Base-by-base conservation (phyloP, 2,888 invertebrate genomes). In the Gymnoscelis rufifasciata region DNA sequence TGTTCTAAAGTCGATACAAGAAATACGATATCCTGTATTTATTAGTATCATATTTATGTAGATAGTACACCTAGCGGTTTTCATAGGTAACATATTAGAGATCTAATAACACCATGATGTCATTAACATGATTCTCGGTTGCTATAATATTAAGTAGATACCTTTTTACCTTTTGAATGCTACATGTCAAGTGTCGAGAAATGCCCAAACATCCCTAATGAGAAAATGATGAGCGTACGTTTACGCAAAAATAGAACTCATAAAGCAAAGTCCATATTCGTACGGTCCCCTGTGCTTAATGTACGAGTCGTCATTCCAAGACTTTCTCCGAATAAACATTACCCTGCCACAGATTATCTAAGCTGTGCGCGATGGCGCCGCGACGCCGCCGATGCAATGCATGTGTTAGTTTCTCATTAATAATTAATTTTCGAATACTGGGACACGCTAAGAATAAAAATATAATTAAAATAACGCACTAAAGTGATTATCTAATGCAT, bases 321-420 rank as follows among this genome's bases (percentile, higher is more conserved):
- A 84, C 87, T 87, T 87, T 87, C 87, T 78, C 86, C 81, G 66
- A 65, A 73, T 71, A 71, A 67, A 74, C 77, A 78, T 80, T 78
- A 78, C 70, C 61, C 60, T 48, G 64, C 73, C 72, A 24, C 74
- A 33, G 31, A 33, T 33, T 33, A 33, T 13, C 14, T 31, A 31
- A 31, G 13, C 13, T 13, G n/a, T 14, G 13, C 31, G 2, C 15
- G 14, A n/a, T 15, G 81, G 78, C 79, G 70, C 60, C 67, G 60
- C 29, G 33, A 33, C 38, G 44, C 38, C 47, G 45, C 49, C 46
- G 35, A 30, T 35, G 15, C 39, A 33, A 14, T 47, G 19, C 19
- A 62, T 62, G 60, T 59, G 61, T 41, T 60, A 56, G 47, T 55
- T 53, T 56, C 53, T 35, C 48, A 46, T 48, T 39, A 33, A 43